Base-by-base conservation (phyloP, 2,888 invertebrate genomes). In the Melitaea athalia region DNA sequence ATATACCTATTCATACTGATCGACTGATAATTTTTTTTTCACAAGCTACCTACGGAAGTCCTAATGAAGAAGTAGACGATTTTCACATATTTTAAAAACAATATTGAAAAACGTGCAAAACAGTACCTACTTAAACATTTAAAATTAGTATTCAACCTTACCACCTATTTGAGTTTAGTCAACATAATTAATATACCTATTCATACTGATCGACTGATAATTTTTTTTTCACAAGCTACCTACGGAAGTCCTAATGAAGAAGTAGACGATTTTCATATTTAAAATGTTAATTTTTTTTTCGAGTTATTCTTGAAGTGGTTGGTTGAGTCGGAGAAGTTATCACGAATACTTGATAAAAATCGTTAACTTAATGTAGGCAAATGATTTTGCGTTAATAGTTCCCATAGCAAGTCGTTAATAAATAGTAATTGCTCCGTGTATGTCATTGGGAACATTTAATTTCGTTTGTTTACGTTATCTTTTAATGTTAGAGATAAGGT, bases 181-280 rank as follows among this genome's bases (percentile, higher is more conserved):
- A 49, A 49, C 47, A 49, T 49, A 49, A 49, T 49, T 49, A 49
- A 49, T 49, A 49, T 49, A n/a, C n/a, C n/a, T n/a, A 49, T 49
- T n/a, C 47, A 45, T 14, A 45, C 45, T n/a, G 47, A 49, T 49
- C 6, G 47, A 49, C n/a, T 49, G 47, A 49, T 49, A 49, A 49
- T 49, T n/a, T 49, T 49, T 49, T 49, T 49, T 49, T n/a, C 47
- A 47, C 47, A 49, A 49, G 47, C 2, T 49, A 49, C 47, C n/a
- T 49, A 49, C 47, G 47, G 47, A 49, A 49, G 5, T 14, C 47
- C 0, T n/a, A 49, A 49, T n/a, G n/a, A 49, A 49, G n/a, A 49
- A 49, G n/a, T 14, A 49, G 47, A 3, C n/a, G 47, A 49, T 49
- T 49, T 49, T 49, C n/a, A 49, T n/a, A 14, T 49, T 49, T 49